Percentiles rank a stretch among this genome's conserved stretches.
phyloP scores from a whole-genome alignment of 2,797 vertebrate species.

The Trachurus trachurus region DNA sequence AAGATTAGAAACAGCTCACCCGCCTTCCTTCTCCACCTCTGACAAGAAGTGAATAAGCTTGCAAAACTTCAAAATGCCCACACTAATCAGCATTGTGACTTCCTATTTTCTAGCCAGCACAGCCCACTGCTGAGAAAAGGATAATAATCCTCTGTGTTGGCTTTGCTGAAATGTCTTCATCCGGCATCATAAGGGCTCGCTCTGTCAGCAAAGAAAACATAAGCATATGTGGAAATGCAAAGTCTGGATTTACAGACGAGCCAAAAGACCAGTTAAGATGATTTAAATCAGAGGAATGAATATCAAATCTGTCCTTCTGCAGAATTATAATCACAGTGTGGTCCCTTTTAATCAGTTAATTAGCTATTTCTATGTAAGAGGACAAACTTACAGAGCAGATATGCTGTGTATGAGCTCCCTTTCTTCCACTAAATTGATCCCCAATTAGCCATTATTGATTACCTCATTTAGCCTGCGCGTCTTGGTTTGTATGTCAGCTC shows the following conservation, averaged over 20 bases:
- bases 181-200: slow-evolving; percentile 22
- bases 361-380: slow-evolving; percentile 72
- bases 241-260: slow-evolving; percentile 52
- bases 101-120: slow-evolving; percentile 60
- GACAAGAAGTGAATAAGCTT: slow-evolving; percentile 65
- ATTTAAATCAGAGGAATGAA: slow-evolving; percentile 48
- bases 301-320: slow-evolving; percentile 30
- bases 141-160: slow-evolving; percentile 64
- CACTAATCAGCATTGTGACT: slow-evolving; percentile 65
- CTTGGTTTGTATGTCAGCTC: slow-evolving; percentile 76
- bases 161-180: slow-evolving; percentile 64
- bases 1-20: slow-evolving; percentile 72
- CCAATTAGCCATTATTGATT: slow-evolving; percentile 86
- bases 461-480: slow-evolving; percentile 79
- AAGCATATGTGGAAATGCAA: slow-evolving; percentile 42
- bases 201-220: slow-evolving; percentile 55
- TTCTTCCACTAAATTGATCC: slow-evolving; percentile 84
- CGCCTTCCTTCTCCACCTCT: slow-evolving; percentile 52
- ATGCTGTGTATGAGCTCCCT: slow-evolving; percentile 67
- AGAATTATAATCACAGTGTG: slow-evolving; percentile 51
- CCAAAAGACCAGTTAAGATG: slow-evolving; percentile 38
- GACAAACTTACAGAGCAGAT: slow-evolving; percentile 70
- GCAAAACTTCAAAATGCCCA: slow-evolving; percentile 66
- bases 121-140: slow-evolving; percentile 63
- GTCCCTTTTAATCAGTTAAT: slow-evolving; percentile 69